These are phyloP conservation scores for Agyllia agylla DNA, from an alignment of 2,888 invertebrate species.

Conservation along the genomic window DNA sequence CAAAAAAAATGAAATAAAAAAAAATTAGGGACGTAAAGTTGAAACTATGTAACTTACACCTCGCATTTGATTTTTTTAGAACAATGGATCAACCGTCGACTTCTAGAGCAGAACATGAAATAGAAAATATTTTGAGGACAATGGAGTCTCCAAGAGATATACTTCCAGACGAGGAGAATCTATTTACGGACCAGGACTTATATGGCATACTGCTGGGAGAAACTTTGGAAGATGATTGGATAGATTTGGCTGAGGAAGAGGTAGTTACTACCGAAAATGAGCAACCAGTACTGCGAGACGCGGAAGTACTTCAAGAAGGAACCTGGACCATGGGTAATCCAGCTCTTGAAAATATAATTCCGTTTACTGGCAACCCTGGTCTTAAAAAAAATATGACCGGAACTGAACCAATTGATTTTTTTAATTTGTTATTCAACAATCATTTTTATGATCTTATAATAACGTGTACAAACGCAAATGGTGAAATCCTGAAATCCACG, in stretches of 20 bases:
- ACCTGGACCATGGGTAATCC: slow-evolving; percentile 47
- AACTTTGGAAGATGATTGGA: slow-evolving; percentile 50
- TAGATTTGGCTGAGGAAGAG: slow-evolving; percentile 60
- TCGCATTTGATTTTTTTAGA: neutral
- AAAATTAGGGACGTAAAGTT: neutral
- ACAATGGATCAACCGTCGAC: slow-evolving; percentile 45
- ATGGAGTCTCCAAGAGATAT: slow-evolving; percentile 54
- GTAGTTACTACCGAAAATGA: slow-evolving; percentile 53
- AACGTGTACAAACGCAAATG: slow-evolving; percentile 57
- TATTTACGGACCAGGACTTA: slow-evolving; percentile 52
- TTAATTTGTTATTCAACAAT: slow-evolving; percentile 64
- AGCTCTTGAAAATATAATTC: slow-evolving; percentile 52
- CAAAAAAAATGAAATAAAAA: slow-evolving; percentile 4
- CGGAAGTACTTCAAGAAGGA: slow-evolving; percentile 44
- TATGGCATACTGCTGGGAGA: slow-evolving; percentile 54
- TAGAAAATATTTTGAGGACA: slow-evolving; percentile 21
- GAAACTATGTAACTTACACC: neutral
- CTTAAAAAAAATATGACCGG: slow-evolving; percentile 61
- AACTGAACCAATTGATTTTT: slow-evolving; percentile 61
- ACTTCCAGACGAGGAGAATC: slow-evolving; percentile 37
- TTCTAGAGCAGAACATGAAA: slow-evolving; percentile 35
- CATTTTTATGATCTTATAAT: slow-evolving; percentile 56
- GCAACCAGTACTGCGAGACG: slow-evolving; percentile 28
- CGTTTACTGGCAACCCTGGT: slow-evolving; percentile 62
- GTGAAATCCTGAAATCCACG: slow-evolving; percentile 39